Conservation (phyloP, 1,140 invertebrate genomes). For the Listronotus oregonensis region DNA sequence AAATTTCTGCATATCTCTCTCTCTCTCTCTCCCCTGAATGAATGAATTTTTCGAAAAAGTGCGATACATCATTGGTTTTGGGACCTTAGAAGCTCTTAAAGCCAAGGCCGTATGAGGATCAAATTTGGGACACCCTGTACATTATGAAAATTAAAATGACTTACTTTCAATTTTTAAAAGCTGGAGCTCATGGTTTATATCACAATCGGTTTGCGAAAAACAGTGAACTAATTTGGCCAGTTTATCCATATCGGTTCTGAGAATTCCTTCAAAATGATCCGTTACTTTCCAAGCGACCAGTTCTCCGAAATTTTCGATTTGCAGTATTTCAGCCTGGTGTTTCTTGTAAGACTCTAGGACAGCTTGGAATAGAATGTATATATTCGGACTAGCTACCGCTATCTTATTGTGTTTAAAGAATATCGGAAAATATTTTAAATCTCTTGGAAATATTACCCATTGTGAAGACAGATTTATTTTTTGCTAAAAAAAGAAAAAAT, state of each 20-base stretch:
- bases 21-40: too few relatives aligned
- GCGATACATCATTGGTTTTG: too few relatives aligned
- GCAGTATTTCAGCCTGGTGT: constrained; percentile 47
- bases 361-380: constrained; percentile 60
- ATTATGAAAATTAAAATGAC: constrained; percentile 51
- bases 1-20: too few relatives aligned
- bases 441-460: constrained; percentile 61
- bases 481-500: constrained; percentile 50
- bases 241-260: constrained; percentile 68
- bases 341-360: constrained; percentile 52
- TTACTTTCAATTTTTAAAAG: constrained; percentile 70
- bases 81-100: too few relatives aligned
- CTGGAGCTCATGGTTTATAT: constrained; percentile 68
- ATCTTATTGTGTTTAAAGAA: constrained; percentile 44
- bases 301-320: constrained; percentile 71
- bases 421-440: constrained; percentile 61
- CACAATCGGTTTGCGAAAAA: constrained; percentile 63
- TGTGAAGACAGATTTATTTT: constrained; percentile 56
- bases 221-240: constrained; percentile 64
- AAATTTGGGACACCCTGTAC: too few relatives aligned
- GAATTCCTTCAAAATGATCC: constrained; percentile 64
- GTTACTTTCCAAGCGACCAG: constrained; percentile 67
- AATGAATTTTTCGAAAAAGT: too few relatives aligned
- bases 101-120: too few relatives aligned
- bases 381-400: constrained; percentile 45